Evolutionary conservation across 1,140 invertebrate genomes (phyloP).

Genomic region (Cyclargus thomasi): DNA sequence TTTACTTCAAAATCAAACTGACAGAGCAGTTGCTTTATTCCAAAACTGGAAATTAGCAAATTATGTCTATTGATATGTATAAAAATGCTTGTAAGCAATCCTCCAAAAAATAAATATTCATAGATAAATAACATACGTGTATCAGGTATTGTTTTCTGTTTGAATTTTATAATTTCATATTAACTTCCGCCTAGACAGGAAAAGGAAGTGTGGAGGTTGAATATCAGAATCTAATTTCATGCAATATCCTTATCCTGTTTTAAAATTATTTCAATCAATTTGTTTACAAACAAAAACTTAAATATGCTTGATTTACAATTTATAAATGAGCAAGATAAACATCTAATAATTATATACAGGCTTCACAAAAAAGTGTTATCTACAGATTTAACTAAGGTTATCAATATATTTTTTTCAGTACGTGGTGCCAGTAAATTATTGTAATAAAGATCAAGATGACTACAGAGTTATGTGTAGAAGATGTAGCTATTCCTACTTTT

Average conservation of each 20-base stretch:
- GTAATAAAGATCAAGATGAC: conserved; percentile 33
- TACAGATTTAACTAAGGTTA: neutral
- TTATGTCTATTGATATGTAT: neutral
- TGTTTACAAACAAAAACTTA: neutral
- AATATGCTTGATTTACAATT: neutral
- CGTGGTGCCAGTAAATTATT: conserved; percentile 9
- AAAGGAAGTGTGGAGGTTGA: conserved; percentile 60
- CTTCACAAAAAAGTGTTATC: neutral
- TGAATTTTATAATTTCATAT: conserved; percentile 22
- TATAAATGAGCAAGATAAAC: neutral
- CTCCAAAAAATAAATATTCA: no score
- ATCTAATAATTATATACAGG: neutral
- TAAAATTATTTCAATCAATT: neutral
- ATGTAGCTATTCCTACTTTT: conserved; percentile 46
- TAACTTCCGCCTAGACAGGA: conserved; percentile 65
- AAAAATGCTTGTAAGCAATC: neutral
- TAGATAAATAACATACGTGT: neutral
- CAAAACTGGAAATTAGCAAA: no score
- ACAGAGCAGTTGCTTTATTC: neutral
- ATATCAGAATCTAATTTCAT: conserved; percentile 40
- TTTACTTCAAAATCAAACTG: neutral
- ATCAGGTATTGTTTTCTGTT: neutral
- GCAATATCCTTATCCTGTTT: conserved; percentile 67
- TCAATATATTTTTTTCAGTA: neutral
- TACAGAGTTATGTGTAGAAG: conserved; percentile 41